Evolutionary conservation across 1,140 invertebrate genomes (phyloP).

Genomic region (Drosophila dunni): DNA sequence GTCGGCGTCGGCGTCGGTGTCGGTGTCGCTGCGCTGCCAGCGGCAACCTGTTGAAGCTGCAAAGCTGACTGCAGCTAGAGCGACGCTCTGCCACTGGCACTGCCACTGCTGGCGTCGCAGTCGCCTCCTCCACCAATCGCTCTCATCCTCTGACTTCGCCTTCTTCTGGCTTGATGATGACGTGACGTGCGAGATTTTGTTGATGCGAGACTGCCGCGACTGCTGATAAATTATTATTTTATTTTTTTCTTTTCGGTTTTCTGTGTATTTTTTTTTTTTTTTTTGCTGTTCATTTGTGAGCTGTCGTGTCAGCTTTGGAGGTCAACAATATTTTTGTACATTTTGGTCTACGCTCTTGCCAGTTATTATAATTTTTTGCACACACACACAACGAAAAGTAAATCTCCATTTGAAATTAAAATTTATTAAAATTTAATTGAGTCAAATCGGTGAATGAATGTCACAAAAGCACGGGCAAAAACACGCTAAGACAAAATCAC

Average conservation of each 20-base stretch:
- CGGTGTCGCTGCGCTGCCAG: conserved; percentile 54
- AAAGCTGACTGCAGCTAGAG: conserved; percentile 13
- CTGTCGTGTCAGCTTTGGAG: conserved; percentile 76
- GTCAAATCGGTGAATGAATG: conserved; percentile 48
- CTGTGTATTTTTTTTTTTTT: conserved; percentile 21
- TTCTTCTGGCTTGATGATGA: conserved; percentile 52
- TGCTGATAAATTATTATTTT: conserved; percentile 76
- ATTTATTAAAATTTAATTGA: conserved; percentile 77
- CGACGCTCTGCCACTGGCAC: conserved; percentile 14
- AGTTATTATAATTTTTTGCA: conserved; percentile 39
- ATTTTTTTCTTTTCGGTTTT: conserved; percentile 39
- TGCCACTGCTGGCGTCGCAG: conserved; percentile 13
- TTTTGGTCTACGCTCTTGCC: conserved; percentile 28
- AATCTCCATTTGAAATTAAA: conserved; percentile 72
- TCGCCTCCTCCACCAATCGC: conserved; percentile 18
- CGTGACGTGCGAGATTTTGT: conserved; percentile 74
- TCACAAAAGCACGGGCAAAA: conserved; percentile 1
- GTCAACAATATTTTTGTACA: conserved; percentile 52
- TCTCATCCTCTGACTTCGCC: conserved; percentile 12
- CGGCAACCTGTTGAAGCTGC: conserved; percentile 69
- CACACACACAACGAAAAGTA: conserved; percentile 35
- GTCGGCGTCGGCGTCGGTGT: conserved; percentile 18
- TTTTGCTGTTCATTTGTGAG: conserved; percentile 48
- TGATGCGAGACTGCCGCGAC: conserved; percentile 56
- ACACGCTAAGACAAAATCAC: conserved; percentile 14